Conservation (phyloP, 2,113 vertebrate species). For the Bufo bufo region DNA sequence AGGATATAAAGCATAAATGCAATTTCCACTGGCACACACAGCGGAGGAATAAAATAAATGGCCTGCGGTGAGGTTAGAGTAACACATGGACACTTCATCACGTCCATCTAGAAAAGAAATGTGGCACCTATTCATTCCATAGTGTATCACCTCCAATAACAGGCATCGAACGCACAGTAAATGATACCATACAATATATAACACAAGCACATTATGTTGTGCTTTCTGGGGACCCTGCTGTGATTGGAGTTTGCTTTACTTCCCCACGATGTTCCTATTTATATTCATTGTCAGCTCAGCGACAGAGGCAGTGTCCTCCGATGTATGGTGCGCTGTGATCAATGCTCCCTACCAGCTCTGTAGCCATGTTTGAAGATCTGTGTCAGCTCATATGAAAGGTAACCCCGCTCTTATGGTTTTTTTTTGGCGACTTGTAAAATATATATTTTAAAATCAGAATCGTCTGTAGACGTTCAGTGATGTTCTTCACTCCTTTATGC, state of each 20-base stretch:
- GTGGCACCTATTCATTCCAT: background rate
- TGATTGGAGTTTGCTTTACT: conserved; percentile 3
- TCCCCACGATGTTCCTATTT: background rate
- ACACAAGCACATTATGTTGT: background rate
- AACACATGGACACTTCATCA: conserved; percentile 22
- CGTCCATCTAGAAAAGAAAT: conserved; percentile 19
- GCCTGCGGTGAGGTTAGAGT: conserved; percentile 29
- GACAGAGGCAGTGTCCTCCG: background rate
- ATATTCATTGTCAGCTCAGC: background rate
- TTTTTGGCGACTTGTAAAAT: background rate
- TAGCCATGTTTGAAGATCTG: background rate
- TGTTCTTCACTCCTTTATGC: background rate
- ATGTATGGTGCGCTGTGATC: background rate
- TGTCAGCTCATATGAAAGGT: background rate
- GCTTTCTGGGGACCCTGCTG: background rate
- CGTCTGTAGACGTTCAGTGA: background rate
- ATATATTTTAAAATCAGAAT: background rate
- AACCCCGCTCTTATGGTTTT: background rate
- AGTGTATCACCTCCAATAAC: conserved; percentile 18
- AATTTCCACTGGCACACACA: conserved; percentile 18
- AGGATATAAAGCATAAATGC: conserved; percentile 12
- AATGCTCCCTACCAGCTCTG: no score
- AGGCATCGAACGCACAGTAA: background rate
- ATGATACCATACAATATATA: conserved; percentile 9
- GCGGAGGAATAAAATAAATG: conserved; percentile 37